Conservation (phyloP, 2,113 vertebrate species). For the Tricholaema leucomelas region DNA sequence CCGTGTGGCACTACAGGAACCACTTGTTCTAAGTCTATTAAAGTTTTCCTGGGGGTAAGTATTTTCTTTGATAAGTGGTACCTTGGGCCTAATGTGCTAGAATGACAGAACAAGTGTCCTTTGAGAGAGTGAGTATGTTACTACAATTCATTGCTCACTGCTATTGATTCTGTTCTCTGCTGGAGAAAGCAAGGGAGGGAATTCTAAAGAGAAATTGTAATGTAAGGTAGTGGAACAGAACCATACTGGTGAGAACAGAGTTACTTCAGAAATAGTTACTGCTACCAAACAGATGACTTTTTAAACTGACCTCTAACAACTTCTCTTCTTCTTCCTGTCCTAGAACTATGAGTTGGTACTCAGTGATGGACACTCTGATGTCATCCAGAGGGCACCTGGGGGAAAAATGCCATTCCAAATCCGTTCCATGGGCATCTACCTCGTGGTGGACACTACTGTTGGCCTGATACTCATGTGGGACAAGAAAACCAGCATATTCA, state of each 20-base stretch:
- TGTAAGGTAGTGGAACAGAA: neutral
- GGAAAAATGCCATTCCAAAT: conserved; percentile 75
- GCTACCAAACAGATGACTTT: neutral
- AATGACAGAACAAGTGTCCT: neutral
- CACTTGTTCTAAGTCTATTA: conserved; percentile 93
- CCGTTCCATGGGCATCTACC: conserved; percentile 86
- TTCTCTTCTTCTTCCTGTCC: neutral
- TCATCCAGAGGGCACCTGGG: conserved; percentile 72
- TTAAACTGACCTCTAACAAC: neutral
- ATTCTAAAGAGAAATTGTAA: neutral
- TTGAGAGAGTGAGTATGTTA: neutral
- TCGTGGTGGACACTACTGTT: conserved; percentile 79
- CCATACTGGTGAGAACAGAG: neutral
- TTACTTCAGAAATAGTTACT: neutral
- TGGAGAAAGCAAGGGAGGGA: neutral
- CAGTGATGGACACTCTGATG: conserved; percentile 78
- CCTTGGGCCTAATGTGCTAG: neutral
- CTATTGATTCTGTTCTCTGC: neutral
- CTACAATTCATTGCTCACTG: neutral
- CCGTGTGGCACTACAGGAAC: conserved; percentile 91
- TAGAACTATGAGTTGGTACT: conserved; percentile 88
- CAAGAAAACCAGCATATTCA: conserved; percentile 88
- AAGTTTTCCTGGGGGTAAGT: conserved; percentile 87
- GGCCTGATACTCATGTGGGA: conserved; percentile 92
- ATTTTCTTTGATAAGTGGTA: neutral